Percentiles rank a stretch among this genome's conserved stretches.
Evolutionary conservation across 2,113 vertebrate species (phyloP).

Genomic region (Mus spicilegus): DNA sequence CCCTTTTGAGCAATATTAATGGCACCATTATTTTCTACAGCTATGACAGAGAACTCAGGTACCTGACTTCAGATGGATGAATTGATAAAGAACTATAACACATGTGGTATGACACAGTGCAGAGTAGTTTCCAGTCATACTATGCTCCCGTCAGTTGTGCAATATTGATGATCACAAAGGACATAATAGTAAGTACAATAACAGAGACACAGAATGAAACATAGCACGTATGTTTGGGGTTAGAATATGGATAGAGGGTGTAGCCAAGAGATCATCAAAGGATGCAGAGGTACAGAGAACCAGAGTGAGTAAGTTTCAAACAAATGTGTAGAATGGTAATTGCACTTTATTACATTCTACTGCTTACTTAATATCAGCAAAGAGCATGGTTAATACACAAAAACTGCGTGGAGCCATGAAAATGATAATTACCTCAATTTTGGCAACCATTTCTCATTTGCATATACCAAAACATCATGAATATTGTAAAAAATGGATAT

Average conservation of each 20-base stretch:
- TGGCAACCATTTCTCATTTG: background rate
- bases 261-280: background rate
- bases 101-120: background rate
- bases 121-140: background rate
- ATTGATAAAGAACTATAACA: background rate
- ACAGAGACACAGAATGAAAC: background rate
- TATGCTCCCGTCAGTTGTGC: background rate
- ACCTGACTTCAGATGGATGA: background rate
- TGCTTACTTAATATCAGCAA: background rate
- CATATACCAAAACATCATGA: background rate
- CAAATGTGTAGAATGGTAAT: background rate
- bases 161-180: background rate
- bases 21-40: background rate
- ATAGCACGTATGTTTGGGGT: background rate
- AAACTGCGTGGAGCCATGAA: background rate
- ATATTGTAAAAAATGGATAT: background rate
- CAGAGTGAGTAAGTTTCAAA: background rate
- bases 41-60: background rate
- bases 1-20: background rate
- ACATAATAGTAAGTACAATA: background rate
- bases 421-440: background rate
- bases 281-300: background rate
- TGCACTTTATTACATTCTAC: background rate
- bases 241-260: background rate
- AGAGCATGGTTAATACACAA: background rate